Conservation (phyloP, 2,113 vertebrate genomes). For the Arenaria interpres region DNA sequence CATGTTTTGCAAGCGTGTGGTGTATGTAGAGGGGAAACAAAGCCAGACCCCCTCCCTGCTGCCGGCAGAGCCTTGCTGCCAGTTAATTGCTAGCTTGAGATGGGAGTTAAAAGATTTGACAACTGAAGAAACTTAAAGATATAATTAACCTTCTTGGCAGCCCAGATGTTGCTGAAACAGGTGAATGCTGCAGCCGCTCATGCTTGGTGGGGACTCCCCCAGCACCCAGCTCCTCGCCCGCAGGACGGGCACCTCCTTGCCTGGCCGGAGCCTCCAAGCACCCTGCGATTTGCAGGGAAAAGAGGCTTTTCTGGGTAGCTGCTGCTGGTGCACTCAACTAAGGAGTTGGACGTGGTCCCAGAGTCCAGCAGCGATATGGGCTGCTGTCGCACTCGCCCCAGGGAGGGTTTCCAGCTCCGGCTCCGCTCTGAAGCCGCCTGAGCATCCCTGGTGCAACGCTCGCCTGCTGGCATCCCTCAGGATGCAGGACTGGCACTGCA, state of each 20-base stretch:
- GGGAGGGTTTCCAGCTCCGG: not conserved
- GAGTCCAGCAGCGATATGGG: not conserved
- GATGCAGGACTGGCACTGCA: not conserved
- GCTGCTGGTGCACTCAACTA: not conserved
- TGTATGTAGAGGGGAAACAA: not conserved
- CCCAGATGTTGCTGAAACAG: not conserved
- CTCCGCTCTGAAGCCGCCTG: fast-evolving
- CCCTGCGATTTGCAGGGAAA: fast-evolving
- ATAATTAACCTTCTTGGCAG: constrained; percentile 18
- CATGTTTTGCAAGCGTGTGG: not conserved
- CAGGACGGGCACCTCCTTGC: not conserved
- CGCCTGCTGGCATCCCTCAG: fast-evolving
- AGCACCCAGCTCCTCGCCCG: not conserved
- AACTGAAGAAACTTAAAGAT: constrained; percentile 14
- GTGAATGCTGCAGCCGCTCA: fast-evolving
- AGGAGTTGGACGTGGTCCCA: not conserved
- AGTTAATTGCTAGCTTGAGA: constrained; percentile 27
- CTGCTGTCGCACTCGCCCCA: fast-evolving
- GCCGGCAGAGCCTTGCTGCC: not conserved
- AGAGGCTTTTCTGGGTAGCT: not conserved
- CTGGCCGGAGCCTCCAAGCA: not conserved
- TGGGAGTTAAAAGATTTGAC: not conserved
- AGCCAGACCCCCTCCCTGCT: not conserved
- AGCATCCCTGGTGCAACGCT: not conserved
- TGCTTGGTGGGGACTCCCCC: not conserved